Evolutionary conservation across 2,113 vertebrate genomes (phyloP).

Genomic region (Elanoides forficatus): DNA sequence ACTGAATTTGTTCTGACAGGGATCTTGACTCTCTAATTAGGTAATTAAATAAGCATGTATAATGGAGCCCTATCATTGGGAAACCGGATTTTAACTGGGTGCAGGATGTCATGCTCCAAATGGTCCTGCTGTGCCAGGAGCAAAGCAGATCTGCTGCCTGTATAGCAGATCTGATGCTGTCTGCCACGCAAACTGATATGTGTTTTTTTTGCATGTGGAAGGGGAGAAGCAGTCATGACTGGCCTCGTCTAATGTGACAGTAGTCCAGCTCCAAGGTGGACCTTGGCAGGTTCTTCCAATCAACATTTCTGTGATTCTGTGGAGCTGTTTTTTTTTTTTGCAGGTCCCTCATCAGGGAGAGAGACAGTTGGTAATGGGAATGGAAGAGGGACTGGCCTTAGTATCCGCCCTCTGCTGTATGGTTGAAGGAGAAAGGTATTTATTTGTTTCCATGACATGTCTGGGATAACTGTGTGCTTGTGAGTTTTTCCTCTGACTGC

Average conservation of each 20-base stretch:
- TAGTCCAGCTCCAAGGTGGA: neutral
- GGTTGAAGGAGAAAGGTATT: neutral
- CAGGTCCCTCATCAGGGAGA: neutral
- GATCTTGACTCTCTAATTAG: neutral
- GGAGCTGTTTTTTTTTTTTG: neutral
- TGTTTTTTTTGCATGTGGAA: neutral
- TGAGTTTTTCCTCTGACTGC: neutral
- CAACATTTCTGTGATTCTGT: neutral
- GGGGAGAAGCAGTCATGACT: neutral
- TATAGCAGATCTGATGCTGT: neutral
- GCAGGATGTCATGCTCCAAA: neutral
- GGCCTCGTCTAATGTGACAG: neutral
- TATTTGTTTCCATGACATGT: neutral
- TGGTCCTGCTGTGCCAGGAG: neutral
- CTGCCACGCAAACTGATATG: neutral
- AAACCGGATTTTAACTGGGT: neutral
- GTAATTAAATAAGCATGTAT: neutral
- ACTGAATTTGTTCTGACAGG: neutral
- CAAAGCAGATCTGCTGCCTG: neutral
- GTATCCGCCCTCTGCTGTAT: neutral
- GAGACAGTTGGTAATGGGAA: neutral
- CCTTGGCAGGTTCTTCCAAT: neutral
- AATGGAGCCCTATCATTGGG: neutral
- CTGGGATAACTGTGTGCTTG: neutral
- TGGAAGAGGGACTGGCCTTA: neutral